Conservation (phyloP, 2,888 invertebrate genomes). For the Parnassius smintheus region DNA sequence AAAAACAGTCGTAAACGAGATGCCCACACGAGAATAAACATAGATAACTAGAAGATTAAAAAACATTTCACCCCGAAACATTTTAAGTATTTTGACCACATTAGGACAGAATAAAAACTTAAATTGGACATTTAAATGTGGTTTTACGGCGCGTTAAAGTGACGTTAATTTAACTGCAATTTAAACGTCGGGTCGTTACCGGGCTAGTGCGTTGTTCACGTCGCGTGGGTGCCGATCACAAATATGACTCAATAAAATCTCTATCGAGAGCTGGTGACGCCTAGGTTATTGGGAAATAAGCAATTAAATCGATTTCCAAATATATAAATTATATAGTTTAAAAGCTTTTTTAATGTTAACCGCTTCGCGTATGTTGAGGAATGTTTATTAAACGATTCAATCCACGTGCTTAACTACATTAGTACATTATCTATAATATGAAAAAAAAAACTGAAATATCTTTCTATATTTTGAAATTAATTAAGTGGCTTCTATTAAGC, state of each 20-base stretch:
- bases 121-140: conserved; percentile 47
- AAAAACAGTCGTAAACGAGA: conserved; percentile 17
- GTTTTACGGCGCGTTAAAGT: conserved; percentile 51
- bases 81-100: conserved; percentile 27
- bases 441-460: too few relatives aligned
- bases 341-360: too few relatives aligned
- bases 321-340: background rate
- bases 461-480: too few relatives aligned
- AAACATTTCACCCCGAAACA: conserved; percentile 10
- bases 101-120: conserved; percentile 49
- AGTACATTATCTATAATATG: background rate
- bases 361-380: too few relatives aligned
- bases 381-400: too few relatives aligned
- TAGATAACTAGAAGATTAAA: conserved; percentile 13
- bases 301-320: conserved; percentile 12
- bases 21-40: conserved; percentile 25
- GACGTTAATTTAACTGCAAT: conserved; percentile 44
- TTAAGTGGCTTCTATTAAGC: too few relatives aligned
- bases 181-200: conserved; percentile 41
- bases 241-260: conserved; percentile 2
- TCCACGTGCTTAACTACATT: background rate
- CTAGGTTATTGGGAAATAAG: conserved; percentile 8
- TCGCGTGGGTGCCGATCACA: conserved; percentile 32
- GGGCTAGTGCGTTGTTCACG: conserved; percentile 24
- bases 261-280: conserved; percentile 4